phyloP scores from a whole-genome alignment of 2,888 invertebrate genomes.

The Hermaeophaga mercurialis region DNA sequence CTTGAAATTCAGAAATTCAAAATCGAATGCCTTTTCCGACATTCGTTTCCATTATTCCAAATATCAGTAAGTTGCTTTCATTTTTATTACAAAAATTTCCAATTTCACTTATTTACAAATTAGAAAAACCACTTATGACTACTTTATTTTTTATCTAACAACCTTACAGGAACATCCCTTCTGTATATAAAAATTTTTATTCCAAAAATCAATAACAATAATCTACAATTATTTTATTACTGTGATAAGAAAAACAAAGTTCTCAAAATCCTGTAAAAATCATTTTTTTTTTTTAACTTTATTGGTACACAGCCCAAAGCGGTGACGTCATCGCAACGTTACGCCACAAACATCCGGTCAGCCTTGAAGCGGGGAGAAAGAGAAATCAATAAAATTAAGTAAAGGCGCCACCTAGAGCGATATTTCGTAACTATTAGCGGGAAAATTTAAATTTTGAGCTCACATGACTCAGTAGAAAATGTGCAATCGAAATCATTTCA shows the following conservation, averaged over 20 bases:
- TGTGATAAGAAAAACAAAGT: constrained; percentile 1
- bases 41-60: neutral
- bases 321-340: constrained; percentile 34
- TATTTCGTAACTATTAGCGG: constrained; percentile 12
- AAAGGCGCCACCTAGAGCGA: constrained; percentile 29
- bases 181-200: too few species aligned
- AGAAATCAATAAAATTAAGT: constrained; percentile 24
- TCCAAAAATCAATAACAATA: too few species aligned
- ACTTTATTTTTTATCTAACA: too few species aligned
- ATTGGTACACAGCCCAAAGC: constrained; percentile 39
- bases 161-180: too few species aligned
- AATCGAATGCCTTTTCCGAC: neutral
- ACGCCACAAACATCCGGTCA: constrained; percentile 26
- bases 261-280: neutral
- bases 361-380: constrained; percentile 32
- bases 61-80: constrained; percentile 14
- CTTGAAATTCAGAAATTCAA: neutral
- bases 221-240: too few species aligned
- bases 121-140: too few species aligned
- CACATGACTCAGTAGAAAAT: too few species aligned
- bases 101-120: too few species aligned
- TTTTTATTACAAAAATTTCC: too few species aligned
- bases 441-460: constrained; percentile 30
- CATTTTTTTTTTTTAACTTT: too few species aligned
- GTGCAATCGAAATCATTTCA: too few species aligned